A percentile compares a stretch with the other conserved stretches of the same genome.
Evolutionary conservation across 2,888 invertebrate species (phyloP).

Genomic region (Galeopsomyia nigrocyanea): DNA sequence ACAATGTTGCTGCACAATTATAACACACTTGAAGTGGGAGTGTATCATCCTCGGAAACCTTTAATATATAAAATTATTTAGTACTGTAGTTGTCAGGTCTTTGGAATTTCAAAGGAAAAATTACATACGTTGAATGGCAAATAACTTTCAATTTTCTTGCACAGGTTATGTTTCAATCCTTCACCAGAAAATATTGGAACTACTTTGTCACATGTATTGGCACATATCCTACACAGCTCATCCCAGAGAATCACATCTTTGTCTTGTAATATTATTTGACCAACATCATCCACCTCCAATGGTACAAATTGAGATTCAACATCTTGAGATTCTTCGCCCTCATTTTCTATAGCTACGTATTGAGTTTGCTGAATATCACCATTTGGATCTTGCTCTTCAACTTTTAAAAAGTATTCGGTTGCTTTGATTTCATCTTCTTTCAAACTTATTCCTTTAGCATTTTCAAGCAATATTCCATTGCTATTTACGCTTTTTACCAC

Average conservation of each 20-base stretch:
- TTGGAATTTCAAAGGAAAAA: not conserved
- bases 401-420: slow-evolving; percentile 38
- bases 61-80: slow-evolving; percentile 34
- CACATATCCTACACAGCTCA: slow-evolving; percentile 72
- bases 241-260: slow-evolving; percentile 40
- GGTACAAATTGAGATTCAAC: slow-evolving; percentile 19
- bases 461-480: slow-evolving; percentile 21
- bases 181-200: slow-evolving; percentile 77
- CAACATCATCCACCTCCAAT: slow-evolving; percentile 25
- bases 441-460: slow-evolving; percentile 12
- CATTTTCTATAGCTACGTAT: too few species aligned
- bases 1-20: slow-evolving; percentile 75
- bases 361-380: not conserved
- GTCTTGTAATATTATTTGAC: slow-evolving; percentile 25
- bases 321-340: not conserved
- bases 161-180: slow-evolving; percentile 73
- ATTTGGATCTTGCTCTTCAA: slow-evolving; percentile 10
- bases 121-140: slow-evolving; percentile 74
- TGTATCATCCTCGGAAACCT: slow-evolving; percentile 72
- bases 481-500: slow-evolving; percentile 15
- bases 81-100: not conserved
- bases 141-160: slow-evolving; percentile 75
- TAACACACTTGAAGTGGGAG: slow-evolving; percentile 76
- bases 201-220: slow-evolving; percentile 70
- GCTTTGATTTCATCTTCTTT: slow-evolving; percentile 35